Conservation (phyloP, 2,888 invertebrate genomes). For the Isotomurus palustris region DNA sequence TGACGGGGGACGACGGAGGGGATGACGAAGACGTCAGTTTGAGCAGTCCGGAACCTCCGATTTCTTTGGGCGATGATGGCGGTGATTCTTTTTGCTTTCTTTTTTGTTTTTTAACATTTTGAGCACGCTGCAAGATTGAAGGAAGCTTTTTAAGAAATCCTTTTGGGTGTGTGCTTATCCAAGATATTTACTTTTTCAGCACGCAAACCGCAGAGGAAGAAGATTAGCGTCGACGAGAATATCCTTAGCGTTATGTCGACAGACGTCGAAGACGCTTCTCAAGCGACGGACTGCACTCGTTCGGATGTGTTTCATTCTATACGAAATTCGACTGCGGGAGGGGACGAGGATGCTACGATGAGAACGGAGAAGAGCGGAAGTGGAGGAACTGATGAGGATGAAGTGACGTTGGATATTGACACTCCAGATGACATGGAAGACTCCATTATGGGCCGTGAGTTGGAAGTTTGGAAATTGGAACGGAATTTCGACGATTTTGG, state of each 20-base stretch:
- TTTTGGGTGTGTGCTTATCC: background rate
- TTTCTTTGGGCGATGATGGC: too few species aligned
- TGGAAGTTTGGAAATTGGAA: conserved; percentile 1
- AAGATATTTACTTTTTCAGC: conserved; percentile 2
- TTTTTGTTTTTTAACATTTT: too few species aligned
- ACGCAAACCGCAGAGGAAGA: conserved; percentile 45
- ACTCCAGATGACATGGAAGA: conserved; percentile 54
- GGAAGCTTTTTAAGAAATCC: background rate
- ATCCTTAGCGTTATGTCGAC: conserved; percentile 47
- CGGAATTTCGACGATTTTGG: too few species aligned
- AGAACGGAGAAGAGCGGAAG: conserved; percentile 53
- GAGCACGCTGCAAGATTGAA: too few species aligned
- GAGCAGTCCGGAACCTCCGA: conserved; percentile 11
- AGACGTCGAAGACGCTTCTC: conserved; percentile 40
- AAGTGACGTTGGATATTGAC: conserved; percentile 51
- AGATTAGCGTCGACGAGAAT: conserved; percentile 49
- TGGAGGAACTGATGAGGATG: conserved; percentile 52
- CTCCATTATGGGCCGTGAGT: conserved; percentile 51
- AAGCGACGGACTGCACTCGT: conserved; percentile 39
- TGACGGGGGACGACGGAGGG: conserved; percentile 31
- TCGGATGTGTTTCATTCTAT: conserved; percentile 45
- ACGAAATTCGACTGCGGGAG: conserved; percentile 34
- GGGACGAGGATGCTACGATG: conserved; percentile 42
- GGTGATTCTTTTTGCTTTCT: background rate
- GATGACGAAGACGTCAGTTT: conserved; percentile 28